A percentile compares a stretch with the other conserved stretches of the same genome.
Conservation (phyloP, 2,888 invertebrate genomes). For the Nemotelus pantherinus region DNA sequence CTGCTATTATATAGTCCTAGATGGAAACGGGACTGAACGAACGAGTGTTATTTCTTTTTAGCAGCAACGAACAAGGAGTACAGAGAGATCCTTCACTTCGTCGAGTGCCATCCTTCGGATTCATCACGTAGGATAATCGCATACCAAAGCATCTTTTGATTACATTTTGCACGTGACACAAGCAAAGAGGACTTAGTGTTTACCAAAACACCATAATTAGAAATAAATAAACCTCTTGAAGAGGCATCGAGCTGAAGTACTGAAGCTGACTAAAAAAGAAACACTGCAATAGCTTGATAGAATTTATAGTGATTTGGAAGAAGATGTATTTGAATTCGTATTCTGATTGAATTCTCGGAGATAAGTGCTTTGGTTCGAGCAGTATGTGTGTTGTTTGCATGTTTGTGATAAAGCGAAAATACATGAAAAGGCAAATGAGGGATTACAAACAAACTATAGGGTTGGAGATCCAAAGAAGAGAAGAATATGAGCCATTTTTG, state of each 20-base stretch:
- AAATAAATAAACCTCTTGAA: constrained; percentile 44
- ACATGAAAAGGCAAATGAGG: neutral
- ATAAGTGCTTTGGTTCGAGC: neutral
- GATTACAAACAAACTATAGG: too few species aligned
- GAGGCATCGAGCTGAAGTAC: constrained; percentile 16
- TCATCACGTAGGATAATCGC: constrained; percentile 47
- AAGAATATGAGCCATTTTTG: too few species aligned
- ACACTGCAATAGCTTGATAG: constrained; percentile 15
- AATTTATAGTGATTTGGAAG: constrained; percentile 17
- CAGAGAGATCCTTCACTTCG: constrained; percentile 15
- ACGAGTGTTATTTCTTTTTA: too few species aligned
- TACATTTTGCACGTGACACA: constrained; percentile 50
- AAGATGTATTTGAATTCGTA: constrained; percentile 29
- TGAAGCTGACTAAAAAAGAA: neutral
- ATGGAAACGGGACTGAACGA: too few species aligned
- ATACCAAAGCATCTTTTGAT: constrained; percentile 49
- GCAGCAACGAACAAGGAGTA: neutral
- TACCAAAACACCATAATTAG: constrained; percentile 44
- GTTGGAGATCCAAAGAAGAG: too few species aligned
- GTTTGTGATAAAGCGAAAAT: neutral
- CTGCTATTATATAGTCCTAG: neutral
- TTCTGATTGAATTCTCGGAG: neutral
- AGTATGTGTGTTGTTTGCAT: neutral
- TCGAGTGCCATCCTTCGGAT: constrained; percentile 42
- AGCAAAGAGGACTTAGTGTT: constrained; percentile 37